phyloP scores from a whole-genome alignment of 2,888 invertebrate genomes.

The Latrodectus elegans region DNA sequence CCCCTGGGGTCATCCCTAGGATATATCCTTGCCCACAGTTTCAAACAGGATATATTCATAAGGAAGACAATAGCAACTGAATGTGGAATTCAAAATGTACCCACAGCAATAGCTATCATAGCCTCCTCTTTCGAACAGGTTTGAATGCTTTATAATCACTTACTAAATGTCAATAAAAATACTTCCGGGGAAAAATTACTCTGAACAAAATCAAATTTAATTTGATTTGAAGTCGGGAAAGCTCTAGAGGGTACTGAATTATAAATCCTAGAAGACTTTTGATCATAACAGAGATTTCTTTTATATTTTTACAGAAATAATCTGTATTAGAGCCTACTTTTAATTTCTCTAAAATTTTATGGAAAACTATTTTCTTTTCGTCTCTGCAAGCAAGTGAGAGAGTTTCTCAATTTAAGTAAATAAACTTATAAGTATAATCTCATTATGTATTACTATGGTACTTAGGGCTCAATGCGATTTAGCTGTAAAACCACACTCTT shows the following conservation, averaged over 20 bases:
- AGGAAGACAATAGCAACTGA: conserved; percentile 73
- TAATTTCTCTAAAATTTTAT: too few species aligned
- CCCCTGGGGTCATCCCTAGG: conserved; percentile 72
- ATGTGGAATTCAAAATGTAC: conserved; percentile 74
- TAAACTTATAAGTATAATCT: too few species aligned
- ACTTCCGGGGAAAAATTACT: neutral
- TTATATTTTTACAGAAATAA: neutral
- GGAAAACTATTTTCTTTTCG: too few species aligned
- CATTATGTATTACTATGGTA: too few species aligned
- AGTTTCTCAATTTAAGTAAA: too few species aligned
- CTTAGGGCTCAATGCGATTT: too few species aligned
- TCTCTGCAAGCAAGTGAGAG: too few species aligned
- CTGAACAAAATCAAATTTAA: too few species aligned
- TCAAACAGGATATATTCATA: conserved; percentile 70
- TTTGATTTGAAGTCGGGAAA: neutral
- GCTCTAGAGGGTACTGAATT: neutral
- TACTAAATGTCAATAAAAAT: neutral
- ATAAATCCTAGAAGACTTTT: neutral
- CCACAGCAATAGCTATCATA: conserved; percentile 73
- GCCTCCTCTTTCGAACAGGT: conserved; percentile 72
- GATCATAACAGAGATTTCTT: neutral
- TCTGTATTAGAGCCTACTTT: too few species aligned
- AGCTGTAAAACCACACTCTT: too few species aligned
- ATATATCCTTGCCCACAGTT: conserved; percentile 72
- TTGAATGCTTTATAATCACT: conserved; percentile 1